These are phyloP conservation scores for Grantiella picta DNA, from an alignment of 2,113 vertebrate genomes.

Conservation along the genomic window DNA sequence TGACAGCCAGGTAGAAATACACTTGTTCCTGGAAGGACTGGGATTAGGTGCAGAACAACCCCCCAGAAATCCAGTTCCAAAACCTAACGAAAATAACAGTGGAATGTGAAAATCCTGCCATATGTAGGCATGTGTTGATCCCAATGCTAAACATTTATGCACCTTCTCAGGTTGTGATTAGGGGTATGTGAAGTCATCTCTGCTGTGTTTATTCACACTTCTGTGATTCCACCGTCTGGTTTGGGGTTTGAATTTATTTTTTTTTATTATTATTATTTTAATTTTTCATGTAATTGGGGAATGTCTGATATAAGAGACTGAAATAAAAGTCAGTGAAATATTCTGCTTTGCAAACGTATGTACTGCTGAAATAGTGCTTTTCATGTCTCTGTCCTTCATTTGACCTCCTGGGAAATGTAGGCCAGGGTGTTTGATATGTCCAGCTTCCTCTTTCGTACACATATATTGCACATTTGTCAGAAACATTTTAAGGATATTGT, in stretches of 20 bases:
- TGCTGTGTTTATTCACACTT: neutral
- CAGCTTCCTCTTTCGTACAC: neutral
- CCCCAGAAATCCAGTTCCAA: neutral
- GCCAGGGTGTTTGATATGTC: neutral
- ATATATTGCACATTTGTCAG: neutral
- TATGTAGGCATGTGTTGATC: neutral
- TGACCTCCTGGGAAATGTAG: neutral
- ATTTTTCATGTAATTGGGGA: neutral
- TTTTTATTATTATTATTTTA: no score
- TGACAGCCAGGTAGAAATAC: neutral
- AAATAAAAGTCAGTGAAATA: neutral
- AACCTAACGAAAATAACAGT: neutral
- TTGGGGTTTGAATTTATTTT: neutral
- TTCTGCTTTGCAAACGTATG: neutral
- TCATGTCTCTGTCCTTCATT: neutral
- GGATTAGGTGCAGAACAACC: neutral
- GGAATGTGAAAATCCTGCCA: neutral
- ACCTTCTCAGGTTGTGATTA: neutral
- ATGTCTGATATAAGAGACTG: neutral
- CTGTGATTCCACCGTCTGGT: neutral
- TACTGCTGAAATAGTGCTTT: neutral
- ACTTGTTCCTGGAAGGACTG: neutral
- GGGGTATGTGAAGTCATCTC: neutral
- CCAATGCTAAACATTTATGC: neutral
- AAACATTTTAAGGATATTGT: neutral